phyloP scores from a whole-genome alignment of 2,113 vertebrate genomes.

The Sciurus niger region DNA sequence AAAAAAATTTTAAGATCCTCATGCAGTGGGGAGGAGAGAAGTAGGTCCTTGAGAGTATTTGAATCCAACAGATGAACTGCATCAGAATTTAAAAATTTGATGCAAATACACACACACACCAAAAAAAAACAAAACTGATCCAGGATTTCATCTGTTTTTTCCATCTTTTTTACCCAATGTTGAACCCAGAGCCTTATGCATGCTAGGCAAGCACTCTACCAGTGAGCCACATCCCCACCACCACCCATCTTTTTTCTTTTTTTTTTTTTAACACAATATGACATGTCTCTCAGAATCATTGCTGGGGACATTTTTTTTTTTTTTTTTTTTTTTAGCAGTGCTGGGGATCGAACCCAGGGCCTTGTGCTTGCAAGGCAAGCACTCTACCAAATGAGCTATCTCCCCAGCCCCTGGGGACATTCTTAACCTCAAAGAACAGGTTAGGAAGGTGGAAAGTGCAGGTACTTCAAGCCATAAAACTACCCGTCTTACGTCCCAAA shows the following conservation, averaged over 20 bases:
- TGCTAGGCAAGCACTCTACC: no score
- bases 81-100: not conserved
- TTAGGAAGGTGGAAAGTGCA: not conserved
- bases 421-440: not conserved
- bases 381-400: no score
- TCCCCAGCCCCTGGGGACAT: not conserved
- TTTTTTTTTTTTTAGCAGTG: no score
- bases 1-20: no score
- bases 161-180: not conserved
- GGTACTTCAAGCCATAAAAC: not conserved
- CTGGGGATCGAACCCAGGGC: no score
- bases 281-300: not conserved
- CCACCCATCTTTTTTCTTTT: not conserved
- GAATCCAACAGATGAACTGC: not conserved
- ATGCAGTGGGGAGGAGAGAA: no score
- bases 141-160: not conserved
- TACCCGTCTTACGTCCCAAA: not conserved
- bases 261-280: not conserved
- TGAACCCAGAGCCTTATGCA: no score
- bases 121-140: not conserved
- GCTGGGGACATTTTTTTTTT: not conserved
- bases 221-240: no score
- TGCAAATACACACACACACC: no score
- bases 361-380: no score
- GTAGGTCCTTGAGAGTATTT: not conserved